Evolutionary conservation across 2,888 invertebrate species (phyloP), one percentile per base, ranked within the genome.

Genomic region (Latrodectus elegans): DNA sequence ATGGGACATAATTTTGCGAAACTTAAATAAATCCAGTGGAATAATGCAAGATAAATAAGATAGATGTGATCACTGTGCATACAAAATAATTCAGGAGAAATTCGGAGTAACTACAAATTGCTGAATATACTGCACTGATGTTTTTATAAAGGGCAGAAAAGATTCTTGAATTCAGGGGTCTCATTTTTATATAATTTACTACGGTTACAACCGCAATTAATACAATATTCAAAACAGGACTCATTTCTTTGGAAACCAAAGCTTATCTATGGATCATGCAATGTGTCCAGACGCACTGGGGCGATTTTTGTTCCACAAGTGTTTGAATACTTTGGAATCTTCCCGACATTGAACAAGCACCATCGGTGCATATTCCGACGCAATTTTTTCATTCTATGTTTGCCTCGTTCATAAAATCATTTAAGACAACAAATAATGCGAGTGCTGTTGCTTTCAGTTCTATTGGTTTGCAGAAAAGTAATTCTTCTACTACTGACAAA

Each of bases 151-250:
- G 52, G 71, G 55, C 55, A 12, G 65, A 60, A 75, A 75, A 75
- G 64, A 77, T 77, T 77, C 76, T 77, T 17, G 76, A 77, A 51
- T 79, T 79, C 79, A 70, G 71, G 71, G 79, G 60, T 71, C 79
- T 71, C 53, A 55, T 79, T 79, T 79, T 71, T 79, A 79, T 79
- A 71, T 71, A 79, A 26, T 79, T 79, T 79, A 79, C 70, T 79
- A 71, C 79, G 60, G 55, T 79, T 71, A 71, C 78, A 68, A 78
- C 53, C 52, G 67, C 53, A 68, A 22, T 70, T 78, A 78, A 67
- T 53, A 78, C 79, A 55, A 71, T 55, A 72, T 79, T 79, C 71
- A 79, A 12, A 67, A 22, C 60, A 72, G 79, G 79, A 70, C 79
- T 79, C 79, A 79, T 55, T 67, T 79, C 60, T 55, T 71, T 71